Evolutionary conservation across 2,888 invertebrate genomes (phyloP), one percentile per base, ranked within the genome.

Genomic region (Sericinus montela): DNA sequence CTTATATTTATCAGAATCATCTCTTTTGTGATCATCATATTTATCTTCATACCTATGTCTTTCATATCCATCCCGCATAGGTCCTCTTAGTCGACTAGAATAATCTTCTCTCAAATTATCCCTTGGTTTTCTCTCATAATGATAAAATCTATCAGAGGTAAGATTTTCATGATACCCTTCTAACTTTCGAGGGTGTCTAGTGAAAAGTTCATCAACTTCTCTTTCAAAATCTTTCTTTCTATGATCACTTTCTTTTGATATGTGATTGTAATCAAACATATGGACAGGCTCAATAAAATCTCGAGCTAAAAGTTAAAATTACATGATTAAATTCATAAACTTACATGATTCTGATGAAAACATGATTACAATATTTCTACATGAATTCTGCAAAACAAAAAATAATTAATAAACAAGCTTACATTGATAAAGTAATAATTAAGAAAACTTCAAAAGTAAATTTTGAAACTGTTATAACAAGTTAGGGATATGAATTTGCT

Each of bases 191-290:
- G 74, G 63, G 57, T 74, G 74, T 52, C 75, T 77, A 14, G 62
- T 41, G 57, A 80, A 86, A 51, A 86, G 54, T 29, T 80, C 78
- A 55, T 83, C 82, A 13, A 64, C 75, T 69, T 84, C 84, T 56
- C 62, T 76, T 59, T 81, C 82, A 62, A 80, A 83, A 62, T 83
- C 75, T 51, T 62, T 77, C 51, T 66, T 79, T 53, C 68, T 78
- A 16, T 60, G 60, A 36, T 83, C 85, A 15, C 68, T 69, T 48
- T 84, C 78, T 57, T 85, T 91, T 42, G 91, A 88, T 63, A 82
- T 90, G 67, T 94, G 94, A 55, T 92, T 91, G 71, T 94, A 94
- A 69, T 94, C 93, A 78, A 94, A 92, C 58, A 91, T 92, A 64
- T 92, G 91, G 5, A 92, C 88, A 15, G 93, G 92, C 67, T 91